Percentiles rank a stretch among this genome's conserved stretches.
Conservation (phyloP, 2,113 vertebrate species). For the Desmodus rotundus region DNA sequence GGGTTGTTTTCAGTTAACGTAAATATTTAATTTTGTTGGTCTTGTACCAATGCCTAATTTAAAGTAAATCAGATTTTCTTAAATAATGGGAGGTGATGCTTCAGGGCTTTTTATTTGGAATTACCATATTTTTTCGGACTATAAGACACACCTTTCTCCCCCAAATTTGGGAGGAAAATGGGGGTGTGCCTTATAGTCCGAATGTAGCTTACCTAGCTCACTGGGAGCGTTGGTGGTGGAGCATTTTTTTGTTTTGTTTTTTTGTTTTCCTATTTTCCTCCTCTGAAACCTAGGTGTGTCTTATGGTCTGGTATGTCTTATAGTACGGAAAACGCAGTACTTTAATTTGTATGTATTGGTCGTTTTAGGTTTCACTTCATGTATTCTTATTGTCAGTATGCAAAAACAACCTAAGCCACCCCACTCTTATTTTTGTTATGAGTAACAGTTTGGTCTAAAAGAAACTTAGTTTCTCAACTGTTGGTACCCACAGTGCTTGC, state of each 20-base stretch:
- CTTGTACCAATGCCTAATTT: slow-evolving; percentile 25
- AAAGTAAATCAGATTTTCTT: slow-evolving; percentile 49
- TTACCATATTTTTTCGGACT: no score
- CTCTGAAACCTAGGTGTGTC: no score
- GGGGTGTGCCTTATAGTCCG: no score
- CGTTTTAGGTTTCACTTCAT: slow-evolving; percentile 64
- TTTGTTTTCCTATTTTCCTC: no score
- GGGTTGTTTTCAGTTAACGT: slow-evolving; percentile 65
- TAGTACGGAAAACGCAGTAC: no score
- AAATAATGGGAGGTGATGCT: slow-evolving; percentile 37
- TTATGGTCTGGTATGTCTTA: no score
- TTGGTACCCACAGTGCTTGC: not conserved
- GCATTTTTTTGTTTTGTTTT: no score
- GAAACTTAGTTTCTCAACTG: slow-evolving; percentile 54
- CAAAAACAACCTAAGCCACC: not conserved
- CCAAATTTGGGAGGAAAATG: no score
- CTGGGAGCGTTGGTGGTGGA: no score
- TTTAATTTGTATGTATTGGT: slow-evolving; percentile 70
- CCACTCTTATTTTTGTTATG: slow-evolving; percentile 58
- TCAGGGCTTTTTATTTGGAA: slow-evolving; percentile 53
- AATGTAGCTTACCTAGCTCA: no score
- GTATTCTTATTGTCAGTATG: slow-evolving; percentile 57
- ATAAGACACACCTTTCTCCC: no score
- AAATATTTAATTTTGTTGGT: slow-evolving; percentile 73
- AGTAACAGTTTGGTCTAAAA: slow-evolving; percentile 53